phyloP scores from a whole-genome alignment of 2,797 vertebrate genomes.

The Gymnothorax javanicus region DNA sequence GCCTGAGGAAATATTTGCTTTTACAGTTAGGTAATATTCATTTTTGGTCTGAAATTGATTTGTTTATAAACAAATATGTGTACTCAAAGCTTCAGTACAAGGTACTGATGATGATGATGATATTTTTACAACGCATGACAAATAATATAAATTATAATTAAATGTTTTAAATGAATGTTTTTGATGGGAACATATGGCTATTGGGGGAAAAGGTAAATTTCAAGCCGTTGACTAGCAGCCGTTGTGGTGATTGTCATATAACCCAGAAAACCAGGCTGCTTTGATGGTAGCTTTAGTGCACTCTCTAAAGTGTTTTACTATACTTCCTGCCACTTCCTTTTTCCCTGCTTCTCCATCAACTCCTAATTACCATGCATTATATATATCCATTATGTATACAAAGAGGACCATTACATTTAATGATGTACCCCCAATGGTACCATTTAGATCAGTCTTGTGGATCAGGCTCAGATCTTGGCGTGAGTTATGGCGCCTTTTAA shows the following conservation, averaged over 20 bases:
- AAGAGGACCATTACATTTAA: conserved; percentile 17
- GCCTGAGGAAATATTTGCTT: background rate
- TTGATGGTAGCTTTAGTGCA: background rate
- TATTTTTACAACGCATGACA: background rate
- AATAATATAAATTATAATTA: background rate
- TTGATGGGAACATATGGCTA: background rate
- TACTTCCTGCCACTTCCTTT: background rate
- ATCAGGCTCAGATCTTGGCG: background rate
- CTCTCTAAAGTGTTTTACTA: background rate
- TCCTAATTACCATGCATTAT: conserved; percentile 9
- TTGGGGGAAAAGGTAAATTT: background rate
- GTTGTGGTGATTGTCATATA: background rate
- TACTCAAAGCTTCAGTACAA: background rate
- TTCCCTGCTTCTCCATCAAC: background rate
- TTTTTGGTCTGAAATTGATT: background rate
- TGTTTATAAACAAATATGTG: background rate
- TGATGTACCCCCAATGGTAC: conserved; percentile 4
- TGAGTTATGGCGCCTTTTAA: conserved; percentile 13
- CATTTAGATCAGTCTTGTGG: conserved; percentile 7
- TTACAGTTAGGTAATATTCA: background rate
- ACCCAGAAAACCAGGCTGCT: background rate
- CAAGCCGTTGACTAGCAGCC: background rate
- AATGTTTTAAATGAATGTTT: background rate
- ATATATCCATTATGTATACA: conserved; percentile 11
- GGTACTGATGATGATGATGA: background rate